Conservation (phyloP, 1,140 invertebrate species). For the Monochamus saltuarius region DNA sequence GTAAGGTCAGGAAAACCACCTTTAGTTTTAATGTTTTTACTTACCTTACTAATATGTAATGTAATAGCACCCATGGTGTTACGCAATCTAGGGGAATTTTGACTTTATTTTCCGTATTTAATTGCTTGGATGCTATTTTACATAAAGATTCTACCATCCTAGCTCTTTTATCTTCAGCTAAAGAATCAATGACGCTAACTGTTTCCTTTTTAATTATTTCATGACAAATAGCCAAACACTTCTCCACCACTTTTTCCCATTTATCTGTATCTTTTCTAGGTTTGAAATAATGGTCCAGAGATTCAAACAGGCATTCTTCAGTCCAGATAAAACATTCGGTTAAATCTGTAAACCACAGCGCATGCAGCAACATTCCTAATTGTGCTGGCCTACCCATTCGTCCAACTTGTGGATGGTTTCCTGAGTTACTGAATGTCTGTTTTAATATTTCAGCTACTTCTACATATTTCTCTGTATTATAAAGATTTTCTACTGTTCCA, state of each 20-base stretch:
- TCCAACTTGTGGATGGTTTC: constrained; percentile 42
- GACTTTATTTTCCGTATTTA: constrained; percentile 64
- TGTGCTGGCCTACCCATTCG: constrained; percentile 57
- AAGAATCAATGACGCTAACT: constrained; percentile 55
- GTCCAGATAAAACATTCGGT: constrained; percentile 75
- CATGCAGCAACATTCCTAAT: constrained; percentile 67
- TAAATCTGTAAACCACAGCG: constrained; percentile 62
- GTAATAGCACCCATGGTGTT: constrained; percentile 80
- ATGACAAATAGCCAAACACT: constrained; percentile 67
- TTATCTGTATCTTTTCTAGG: constrained; percentile 50
- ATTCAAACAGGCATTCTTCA: constrained; percentile 65
- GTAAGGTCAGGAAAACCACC: too few species aligned
- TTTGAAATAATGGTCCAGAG: constrained; percentile 54
- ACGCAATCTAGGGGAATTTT: constrained; percentile 72
- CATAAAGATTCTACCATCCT: constrained; percentile 76
- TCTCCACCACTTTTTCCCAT: constrained; percentile 66
- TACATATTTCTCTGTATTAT: constrained; percentile 62
- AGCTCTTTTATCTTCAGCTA: constrained; percentile 58
- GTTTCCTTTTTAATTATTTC: constrained; percentile 64
- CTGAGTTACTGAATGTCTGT: constrained; percentile 53
- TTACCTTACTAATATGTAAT: constrained; percentile 71
- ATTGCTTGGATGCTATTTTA: constrained; percentile 70
- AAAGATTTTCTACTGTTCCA: constrained; percentile 59
- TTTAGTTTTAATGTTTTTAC: too few species aligned
- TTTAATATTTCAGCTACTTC: constrained; percentile 66